A percentile compares a stretch with the other conserved stretches of the same genome.
Conservation (phyloP, 2,113 vertebrate genomes). For the Charadrius vociferus region DNA sequence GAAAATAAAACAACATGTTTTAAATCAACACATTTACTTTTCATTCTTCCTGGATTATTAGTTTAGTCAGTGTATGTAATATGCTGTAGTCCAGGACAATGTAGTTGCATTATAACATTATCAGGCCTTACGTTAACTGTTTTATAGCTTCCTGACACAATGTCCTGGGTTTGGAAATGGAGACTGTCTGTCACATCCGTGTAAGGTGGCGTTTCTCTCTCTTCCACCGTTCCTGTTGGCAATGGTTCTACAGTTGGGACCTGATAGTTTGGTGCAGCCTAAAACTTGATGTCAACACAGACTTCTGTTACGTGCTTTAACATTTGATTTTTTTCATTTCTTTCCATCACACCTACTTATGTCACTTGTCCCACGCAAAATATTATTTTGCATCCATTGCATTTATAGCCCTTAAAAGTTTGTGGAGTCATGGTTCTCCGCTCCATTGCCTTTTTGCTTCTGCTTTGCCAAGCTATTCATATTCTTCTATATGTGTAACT, state of each 20-base stretch:
- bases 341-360: neutral
- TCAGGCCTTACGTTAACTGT: neutral
- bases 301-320: neutral
- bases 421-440: neutral
- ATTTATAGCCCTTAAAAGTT: neutral
- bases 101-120: neutral
- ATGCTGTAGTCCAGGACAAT: neutral
- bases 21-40: neutral
- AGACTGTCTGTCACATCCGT: fast-evolving
- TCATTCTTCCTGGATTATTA: neutral
- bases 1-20: fast-evolving
- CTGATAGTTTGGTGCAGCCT: neutral
- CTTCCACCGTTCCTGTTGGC: fast-evolving
- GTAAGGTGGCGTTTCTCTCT: neutral
- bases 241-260: neutral
- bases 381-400: neutral
- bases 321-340: neutral
- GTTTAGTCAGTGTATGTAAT: neutral
- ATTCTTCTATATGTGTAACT: neutral
- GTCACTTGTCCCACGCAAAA: neutral
- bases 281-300: neutral
- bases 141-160: neutral
- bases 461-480: neutral
- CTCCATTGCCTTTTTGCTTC: neutral
- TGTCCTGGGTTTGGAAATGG: neutral